A percentile compares a stretch with the other conserved stretches of the same genome.
These are phyloP conservation scores for Cyrtonyx montezumae DNA, from an alignment of 2,113 vertebrate genomes.

Conservation along the genomic window DNA sequence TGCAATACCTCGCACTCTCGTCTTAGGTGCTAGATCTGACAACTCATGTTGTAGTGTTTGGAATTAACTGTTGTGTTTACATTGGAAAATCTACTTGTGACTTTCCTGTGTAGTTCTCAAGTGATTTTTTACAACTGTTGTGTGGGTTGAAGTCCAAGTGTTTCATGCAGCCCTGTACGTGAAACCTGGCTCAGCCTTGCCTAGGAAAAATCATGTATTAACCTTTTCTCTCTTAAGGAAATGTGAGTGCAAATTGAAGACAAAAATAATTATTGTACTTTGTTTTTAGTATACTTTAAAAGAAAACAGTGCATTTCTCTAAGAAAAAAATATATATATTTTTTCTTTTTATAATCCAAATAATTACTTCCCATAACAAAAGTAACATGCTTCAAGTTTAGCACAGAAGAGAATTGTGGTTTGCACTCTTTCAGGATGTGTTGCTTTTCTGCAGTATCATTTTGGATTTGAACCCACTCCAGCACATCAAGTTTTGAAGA, in stretches of 20 bases:
- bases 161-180: neutral
- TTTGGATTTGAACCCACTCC: neutral
- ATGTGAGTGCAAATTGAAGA: neutral
- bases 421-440: neutral
- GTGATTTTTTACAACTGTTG: neutral
- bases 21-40: neutral
- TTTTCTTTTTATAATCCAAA: neutral
- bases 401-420: neutral
- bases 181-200: neutral
- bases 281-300: neutral
- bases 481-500: neutral
- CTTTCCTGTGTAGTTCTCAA: neutral
- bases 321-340: too few species aligned
- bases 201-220: neutral
- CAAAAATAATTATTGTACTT: neutral
- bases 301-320: neutral
- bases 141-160: rapidly evolving
- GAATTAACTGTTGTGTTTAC: neutral
- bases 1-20: rapidly evolving
- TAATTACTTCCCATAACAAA: neutral
- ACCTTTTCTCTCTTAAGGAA: neutral
- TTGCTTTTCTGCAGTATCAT: neutral
- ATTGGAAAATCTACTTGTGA: neutral
- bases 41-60: neutral
- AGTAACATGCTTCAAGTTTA: neutral